Base-by-base conservation (phyloP, 2,888 invertebrate genomes). In the Lycophotia porphyrea region DNA sequence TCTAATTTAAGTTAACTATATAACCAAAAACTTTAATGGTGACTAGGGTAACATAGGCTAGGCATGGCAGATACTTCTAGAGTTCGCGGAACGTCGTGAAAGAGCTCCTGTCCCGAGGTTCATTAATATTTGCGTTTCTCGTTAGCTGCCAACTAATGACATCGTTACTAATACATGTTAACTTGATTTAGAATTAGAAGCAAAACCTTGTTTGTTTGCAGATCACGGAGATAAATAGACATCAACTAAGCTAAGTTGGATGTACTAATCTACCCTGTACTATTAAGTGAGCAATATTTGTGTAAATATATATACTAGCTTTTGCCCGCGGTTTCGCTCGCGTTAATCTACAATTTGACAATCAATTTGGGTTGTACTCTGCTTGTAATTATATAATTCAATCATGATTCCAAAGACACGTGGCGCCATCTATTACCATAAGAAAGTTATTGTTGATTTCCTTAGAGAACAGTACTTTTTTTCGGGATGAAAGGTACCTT, bases 61-160 rank as follows among this genome's bases (percentile, higher is more conserved):
- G 31, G 15, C 27, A 49, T 68, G 31, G 15, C 27, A 49, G 34
- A 67, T 55, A 58, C 31, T 60, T 9, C 31, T 18, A 31, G 4
- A 36, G 52, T 74, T 80, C 36, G 24, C n/a, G 2, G 58, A 63
- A 73, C 42, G 24, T 52, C 27, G 67, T 75, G 69, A 77, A 80
- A 80, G 68, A 75, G 42, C 61, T 64, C 58, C 68, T 75, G 80
- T 82, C 82, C 80, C 85, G 49, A 69, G 84, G 84, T 85, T 86
- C 87, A 88, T 90, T 90, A 88, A 89, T 89, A 91, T 87, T 90
- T 88, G 82, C 82, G 82, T 69, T 81, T 82, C 89, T 89, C 75
- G 88, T 91, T 91, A 89, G 83, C 77, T 79, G 34, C 73, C 55
- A 84, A 87, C 88, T 87, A 90, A 91, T 90, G 88, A 89, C 85